Conservation (phyloP, 2,113 vertebrate genomes). For the Tinamus guttatus region DNA sequence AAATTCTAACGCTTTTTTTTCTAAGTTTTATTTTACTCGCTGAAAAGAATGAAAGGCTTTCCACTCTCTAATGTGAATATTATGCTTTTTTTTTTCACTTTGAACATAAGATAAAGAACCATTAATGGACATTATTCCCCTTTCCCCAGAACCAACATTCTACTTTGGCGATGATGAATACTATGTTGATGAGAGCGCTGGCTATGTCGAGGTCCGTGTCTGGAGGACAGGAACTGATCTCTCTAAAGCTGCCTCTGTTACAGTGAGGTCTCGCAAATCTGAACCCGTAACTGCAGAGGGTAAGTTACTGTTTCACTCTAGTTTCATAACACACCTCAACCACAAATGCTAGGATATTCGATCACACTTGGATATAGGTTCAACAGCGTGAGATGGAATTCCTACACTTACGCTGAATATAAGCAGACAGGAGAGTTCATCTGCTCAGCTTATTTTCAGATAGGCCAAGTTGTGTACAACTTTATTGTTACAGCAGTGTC, state of each 20-base stretch:
- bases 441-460: not conserved
- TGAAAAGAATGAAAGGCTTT: not conserved
- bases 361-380: not conserved
- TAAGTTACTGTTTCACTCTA: slow-evolving; percentile 50
- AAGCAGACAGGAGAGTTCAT: not conserved
- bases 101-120: not conserved
- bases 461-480: not conserved
- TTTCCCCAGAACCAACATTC: slow-evolving; percentile 86
- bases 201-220: slow-evolving; percentile 86
- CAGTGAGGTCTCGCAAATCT: slow-evolving; percentile 88
- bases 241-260: slow-evolving; percentile 87
- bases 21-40: not conserved
- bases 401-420: not conserved
- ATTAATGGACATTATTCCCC: not conserved
- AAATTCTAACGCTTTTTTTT: not conserved
- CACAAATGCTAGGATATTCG: not conserved
- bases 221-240: slow-evolving; percentile 93
- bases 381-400: fast-evolving
- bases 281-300: slow-evolving; percentile 89
- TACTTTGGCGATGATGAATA: slow-evolving; percentile 88
- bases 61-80: not conserved
- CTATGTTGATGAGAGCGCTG: slow-evolving; percentile 89
- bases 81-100: not conserved
- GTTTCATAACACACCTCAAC: not conserved
- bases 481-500: not conserved